phyloP scores from a whole-genome alignment of 2,888 invertebrate genomes.

The Clostera curtula region DNA sequence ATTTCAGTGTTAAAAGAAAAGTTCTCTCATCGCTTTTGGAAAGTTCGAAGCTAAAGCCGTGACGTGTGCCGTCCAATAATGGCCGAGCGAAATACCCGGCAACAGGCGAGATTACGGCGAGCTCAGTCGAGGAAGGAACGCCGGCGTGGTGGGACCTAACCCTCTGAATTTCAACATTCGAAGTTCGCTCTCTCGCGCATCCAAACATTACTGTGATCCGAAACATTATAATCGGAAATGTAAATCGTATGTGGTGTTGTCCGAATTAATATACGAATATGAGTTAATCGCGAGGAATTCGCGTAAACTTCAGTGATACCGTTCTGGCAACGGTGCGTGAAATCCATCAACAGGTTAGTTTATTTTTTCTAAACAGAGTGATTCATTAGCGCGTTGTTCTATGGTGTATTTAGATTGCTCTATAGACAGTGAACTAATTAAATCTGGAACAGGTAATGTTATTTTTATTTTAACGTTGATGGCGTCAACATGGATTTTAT shows the following conservation, averaged over 20 bases:
- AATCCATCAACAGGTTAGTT: constrained; percentile 56
- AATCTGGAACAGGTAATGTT: too few relatives aligned
- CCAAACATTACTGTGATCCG: constrained; percentile 21
- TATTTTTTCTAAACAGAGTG: constrained; percentile 24
- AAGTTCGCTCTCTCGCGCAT: too few relatives aligned
- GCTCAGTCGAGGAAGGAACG: constrained; percentile 24
- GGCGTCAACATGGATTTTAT: too few relatives aligned
- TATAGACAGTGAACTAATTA: background rate
- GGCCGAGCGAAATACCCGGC: constrained; percentile 36
- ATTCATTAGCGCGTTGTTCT: constrained; percentile 9
- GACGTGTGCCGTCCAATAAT: constrained; percentile 23
- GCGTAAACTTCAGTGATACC: constrained; percentile 29
- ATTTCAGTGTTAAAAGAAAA: too few relatives aligned
- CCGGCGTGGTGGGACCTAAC: constrained; percentile 20
- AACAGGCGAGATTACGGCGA: constrained; percentile 37
- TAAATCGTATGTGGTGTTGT: constrained; percentile 30
- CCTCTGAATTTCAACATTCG: constrained; percentile 18
- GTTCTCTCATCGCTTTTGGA: constrained; percentile 9
- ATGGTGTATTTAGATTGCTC: background rate
- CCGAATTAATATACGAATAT: too few relatives aligned
- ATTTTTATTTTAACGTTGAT: too few relatives aligned
- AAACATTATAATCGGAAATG: constrained; percentile 29
- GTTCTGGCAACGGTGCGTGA: constrained; percentile 30
- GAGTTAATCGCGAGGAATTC: too few relatives aligned
- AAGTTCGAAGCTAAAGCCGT: constrained; percentile 20